phyloP scores from a whole-genome alignment of 2,113 vertebrate genomes.

The Antennarius striatus region DNA sequence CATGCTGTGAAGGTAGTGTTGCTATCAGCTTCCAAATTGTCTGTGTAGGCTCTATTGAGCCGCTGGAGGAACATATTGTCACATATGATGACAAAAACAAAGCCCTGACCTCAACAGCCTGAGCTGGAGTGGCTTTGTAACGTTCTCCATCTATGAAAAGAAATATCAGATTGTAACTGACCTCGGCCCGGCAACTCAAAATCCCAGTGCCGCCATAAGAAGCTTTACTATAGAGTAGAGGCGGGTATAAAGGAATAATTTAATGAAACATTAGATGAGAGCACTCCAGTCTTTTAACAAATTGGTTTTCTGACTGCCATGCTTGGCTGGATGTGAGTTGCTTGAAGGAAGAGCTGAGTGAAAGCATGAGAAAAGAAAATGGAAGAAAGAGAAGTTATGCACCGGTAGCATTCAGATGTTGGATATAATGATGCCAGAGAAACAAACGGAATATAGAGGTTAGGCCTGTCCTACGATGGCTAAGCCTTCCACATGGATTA shows the following conservation, averaged over 20 bases:
- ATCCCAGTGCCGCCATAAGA: slow-evolving; percentile 63
- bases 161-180: slow-evolving; percentile 70
- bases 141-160: slow-evolving; percentile 31
- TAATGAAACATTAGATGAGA: slow-evolving; percentile 77
- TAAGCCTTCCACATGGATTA: slow-evolving; percentile 28
- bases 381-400: slow-evolving; percentile 12
- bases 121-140: slow-evolving; percentile 21
- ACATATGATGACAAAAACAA: slow-evolving; percentile 38
- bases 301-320: slow-evolving; percentile 64
- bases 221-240: slow-evolving; percentile 62
- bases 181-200: slow-evolving; percentile 39
- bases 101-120: slow-evolving; percentile 24
- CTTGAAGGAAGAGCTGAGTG: slow-evolving; percentile 47
- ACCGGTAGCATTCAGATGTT: slow-evolving; percentile 21
- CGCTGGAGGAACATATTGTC: slow-evolving; percentile 32
- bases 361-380: slow-evolving; percentile 32
- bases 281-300: slow-evolving; percentile 75
- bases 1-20: neutral
- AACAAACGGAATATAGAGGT: slow-evolving; percentile 19
- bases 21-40: slow-evolving; percentile 27
- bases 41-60: slow-evolving; percentile 2
- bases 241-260: slow-evolving; percentile 73
- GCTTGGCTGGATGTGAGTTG: slow-evolving; percentile 46
- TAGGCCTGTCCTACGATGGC: neutral
- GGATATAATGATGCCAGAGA: neutral